phyloP scores from a whole-genome alignment of 2,113 vertebrate species.

The Cheirogaleus medius region DNA sequence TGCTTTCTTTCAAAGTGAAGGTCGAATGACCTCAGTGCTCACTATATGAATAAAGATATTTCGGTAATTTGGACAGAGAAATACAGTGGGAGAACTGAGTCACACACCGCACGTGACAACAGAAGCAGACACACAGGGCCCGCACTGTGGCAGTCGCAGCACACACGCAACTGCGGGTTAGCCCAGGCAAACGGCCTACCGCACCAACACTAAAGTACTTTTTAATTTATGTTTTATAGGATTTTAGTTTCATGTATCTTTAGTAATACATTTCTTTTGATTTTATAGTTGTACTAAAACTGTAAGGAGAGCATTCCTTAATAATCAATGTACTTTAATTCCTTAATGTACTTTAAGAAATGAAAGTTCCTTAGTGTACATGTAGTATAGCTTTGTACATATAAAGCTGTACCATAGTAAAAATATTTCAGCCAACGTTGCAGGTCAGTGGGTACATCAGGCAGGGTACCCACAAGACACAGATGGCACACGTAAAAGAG shows the following conservation, averaged over 20 bases:
- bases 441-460: neutral
- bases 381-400: neutral
- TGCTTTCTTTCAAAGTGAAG: conserved; percentile 53
- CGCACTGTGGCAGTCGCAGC: neutral
- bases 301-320: neutral
- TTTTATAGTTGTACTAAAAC: neutral
- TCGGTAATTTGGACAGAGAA: neutral
- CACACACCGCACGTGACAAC: neutral
- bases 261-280: neutral
- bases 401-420: neutral
- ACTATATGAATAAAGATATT: conserved; percentile 49
- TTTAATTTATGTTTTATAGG: neutral
- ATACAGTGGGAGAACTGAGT: neutral
- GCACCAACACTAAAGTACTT: neutral
- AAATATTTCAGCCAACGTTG: neutral
- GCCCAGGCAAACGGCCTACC: neutral
- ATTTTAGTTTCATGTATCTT: neutral
- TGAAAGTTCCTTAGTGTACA: too few relatives aligned
- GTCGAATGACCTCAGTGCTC: conserved; percentile 70
- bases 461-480: neutral
- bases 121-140: neutral
- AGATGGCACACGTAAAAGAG: neutral
- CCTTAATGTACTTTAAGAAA: too few relatives aligned
- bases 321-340: too few relatives aligned
- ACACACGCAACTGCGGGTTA: neutral